Conservation (phyloP, 2,797 vertebrate genomes). For the Acropternis orthonyx region DNA sequence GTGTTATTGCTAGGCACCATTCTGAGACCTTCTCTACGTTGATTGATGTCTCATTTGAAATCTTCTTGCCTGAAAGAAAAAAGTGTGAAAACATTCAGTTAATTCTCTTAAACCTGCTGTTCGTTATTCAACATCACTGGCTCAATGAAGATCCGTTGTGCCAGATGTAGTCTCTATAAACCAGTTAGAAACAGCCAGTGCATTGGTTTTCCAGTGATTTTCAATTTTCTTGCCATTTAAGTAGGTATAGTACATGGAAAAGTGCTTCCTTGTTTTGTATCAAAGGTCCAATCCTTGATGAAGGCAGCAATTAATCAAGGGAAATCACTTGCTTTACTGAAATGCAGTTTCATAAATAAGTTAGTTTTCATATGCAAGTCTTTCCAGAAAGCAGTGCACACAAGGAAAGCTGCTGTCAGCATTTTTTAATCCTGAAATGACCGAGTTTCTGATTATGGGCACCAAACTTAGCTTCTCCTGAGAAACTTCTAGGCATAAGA, state of each 20-base stretch:
- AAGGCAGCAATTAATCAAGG: constrained; percentile 18
- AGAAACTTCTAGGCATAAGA: constrained; percentile 15
- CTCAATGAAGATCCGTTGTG: not conserved
- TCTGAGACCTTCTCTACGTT: not conserved
- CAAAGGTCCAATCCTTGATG: not conserved
- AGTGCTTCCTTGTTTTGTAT: not conserved
- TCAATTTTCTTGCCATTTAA: not conserved
- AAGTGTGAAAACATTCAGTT: not conserved
- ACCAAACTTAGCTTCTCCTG: constrained; percentile 27
- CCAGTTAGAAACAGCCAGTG: not conserved
- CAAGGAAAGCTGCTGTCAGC: constrained; percentile 14
- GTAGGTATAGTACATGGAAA: not conserved
- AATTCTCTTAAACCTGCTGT: constrained; percentile 11
- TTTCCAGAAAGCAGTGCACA: not conserved
- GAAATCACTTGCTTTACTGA: not conserved
- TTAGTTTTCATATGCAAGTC: not conserved
- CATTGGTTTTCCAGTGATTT: not conserved
- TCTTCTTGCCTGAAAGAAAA: not conserved
- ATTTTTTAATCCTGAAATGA: constrained; percentile 46
- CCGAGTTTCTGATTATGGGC: not conserved
- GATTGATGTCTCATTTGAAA: constrained; percentile 43
- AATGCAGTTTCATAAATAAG: constrained; percentile 37
- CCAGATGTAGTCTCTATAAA: not conserved
- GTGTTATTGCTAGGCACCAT: not conserved
- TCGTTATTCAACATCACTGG: not conserved